These are phyloP conservation scores for Euleptes europaea DNA, from an alignment of 2,113 vertebrate species.

Conservation along the genomic window DNA sequence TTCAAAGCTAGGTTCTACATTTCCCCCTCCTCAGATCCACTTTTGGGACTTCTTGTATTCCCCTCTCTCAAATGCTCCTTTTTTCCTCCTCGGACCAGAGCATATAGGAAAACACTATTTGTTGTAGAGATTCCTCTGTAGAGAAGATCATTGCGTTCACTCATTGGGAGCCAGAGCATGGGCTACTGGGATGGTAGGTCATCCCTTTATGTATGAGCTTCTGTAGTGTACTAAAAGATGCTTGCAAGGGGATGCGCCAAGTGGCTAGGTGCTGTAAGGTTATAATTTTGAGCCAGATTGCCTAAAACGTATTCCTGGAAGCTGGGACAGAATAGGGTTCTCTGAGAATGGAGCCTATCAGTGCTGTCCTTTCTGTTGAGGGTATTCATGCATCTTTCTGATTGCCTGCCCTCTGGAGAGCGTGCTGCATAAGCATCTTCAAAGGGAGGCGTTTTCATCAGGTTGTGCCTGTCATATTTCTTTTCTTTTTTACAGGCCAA, in stretches of 20 bases:
- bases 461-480: background rate
- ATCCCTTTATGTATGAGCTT: background rate
- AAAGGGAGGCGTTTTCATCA: background rate
- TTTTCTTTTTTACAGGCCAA: constrained; percentile 78
- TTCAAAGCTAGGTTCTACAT: too few species aligned
- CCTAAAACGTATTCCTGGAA: background rate
- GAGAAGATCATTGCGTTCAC: too few species aligned
- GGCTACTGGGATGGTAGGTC: too few species aligned
- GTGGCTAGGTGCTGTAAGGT: background rate
- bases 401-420: background rate
- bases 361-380: background rate
- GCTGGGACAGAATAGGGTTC: background rate
- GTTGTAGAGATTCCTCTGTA: too few species aligned
- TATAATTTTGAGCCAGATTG: background rate
- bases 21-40: too few species aligned
- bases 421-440: background rate
- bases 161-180: background rate
- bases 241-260: too few species aligned
- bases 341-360: background rate
- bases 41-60: too few species aligned
- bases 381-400: background rate
- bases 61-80: too few species aligned
- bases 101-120: too few species aligned
- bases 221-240: background rate
- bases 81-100: too few species aligned